Conservation (phyloP, 2,797 vertebrate species). For the Nannoperca obscura region DNA sequence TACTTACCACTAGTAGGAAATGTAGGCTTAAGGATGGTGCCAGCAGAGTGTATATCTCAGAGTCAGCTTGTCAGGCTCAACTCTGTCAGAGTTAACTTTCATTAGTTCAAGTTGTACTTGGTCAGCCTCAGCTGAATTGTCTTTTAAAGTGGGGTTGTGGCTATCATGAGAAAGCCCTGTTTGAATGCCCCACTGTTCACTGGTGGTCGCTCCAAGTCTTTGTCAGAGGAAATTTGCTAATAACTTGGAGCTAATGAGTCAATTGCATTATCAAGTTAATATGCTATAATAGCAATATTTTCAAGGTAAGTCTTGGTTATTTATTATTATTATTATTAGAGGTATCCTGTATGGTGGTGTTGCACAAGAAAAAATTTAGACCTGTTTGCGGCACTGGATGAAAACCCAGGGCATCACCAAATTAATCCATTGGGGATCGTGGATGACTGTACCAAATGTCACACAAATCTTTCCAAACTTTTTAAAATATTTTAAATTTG, state of each 20-base stretch:
- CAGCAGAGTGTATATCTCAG: background rate
- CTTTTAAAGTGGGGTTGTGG: background rate
- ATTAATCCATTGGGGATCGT: background rate
- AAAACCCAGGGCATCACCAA: background rate
- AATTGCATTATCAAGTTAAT: background rate
- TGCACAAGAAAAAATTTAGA: background rate
- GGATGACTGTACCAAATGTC: background rate
- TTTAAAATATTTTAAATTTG: background rate
- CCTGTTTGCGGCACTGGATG: background rate
- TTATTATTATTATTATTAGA: background rate
- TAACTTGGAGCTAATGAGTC: background rate
- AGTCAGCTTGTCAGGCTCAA: background rate
- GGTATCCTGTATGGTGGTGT: background rate
- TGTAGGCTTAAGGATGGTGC: background rate
- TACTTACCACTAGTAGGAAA: background rate
- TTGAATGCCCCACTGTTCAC: background rate
- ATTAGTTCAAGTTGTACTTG: background rate
- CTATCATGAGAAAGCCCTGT: background rate
- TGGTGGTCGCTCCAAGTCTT: background rate
- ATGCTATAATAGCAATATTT: background rate
- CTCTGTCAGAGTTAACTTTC: background rate
- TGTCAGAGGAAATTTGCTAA: background rate
- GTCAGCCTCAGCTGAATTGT: background rate
- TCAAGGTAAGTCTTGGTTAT: background rate
- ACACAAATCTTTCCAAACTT: background rate